A percentile compares a stretch with the other conserved stretches of the same genome.
Conservation (phyloP, 2,888 invertebrate species). For the Galerucella nymphaeae region DNA sequence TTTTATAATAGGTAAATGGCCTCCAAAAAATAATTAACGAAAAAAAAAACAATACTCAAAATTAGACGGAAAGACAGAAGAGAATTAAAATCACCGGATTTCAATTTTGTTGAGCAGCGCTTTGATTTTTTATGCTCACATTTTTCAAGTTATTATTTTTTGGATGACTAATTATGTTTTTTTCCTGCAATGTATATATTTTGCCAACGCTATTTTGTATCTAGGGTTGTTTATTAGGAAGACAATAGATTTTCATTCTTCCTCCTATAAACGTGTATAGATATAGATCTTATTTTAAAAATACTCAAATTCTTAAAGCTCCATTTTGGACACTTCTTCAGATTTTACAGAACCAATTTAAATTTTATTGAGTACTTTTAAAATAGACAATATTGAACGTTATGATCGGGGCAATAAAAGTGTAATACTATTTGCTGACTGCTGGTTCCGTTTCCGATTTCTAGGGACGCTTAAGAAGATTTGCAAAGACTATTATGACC, state of each 20-base stretch:
- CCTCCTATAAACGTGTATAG: conserved; percentile 26
- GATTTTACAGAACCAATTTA: too few species aligned
- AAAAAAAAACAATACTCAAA: background rate
- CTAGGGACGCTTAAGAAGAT: conserved; percentile 91
- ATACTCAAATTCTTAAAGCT: conserved; percentile 15
- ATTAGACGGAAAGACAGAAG: conserved; percentile 17
- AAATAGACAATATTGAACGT: conserved; percentile 16
- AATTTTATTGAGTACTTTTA: conserved; percentile 1
- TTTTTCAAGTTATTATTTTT: conserved; percentile 38
- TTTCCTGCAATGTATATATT: conserved; percentile 53
- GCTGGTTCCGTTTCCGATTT: conserved; percentile 67
- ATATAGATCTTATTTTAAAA: conserved; percentile 10
- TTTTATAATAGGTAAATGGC: conserved; percentile 43
- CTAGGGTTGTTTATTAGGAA: conserved; percentile 36
- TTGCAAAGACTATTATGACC: conserved; percentile 95
- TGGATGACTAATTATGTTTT: conserved; percentile 43
- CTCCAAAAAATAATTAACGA: conserved; percentile 46
- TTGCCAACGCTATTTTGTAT: conserved; percentile 44
- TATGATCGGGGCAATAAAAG: conserved; percentile 31
- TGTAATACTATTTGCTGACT: conserved; percentile 55
- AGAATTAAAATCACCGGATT: background rate
- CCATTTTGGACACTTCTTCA: background rate
- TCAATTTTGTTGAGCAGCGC: background rate
- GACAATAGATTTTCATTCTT: conserved; percentile 31
- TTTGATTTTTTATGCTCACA: background rate